A percentile compares a stretch with the other conserved stretches of the same genome.
Evolutionary conservation across 2,113 vertebrate genomes (phyloP).

Genomic region (Pteruthius melanotis): DNA sequence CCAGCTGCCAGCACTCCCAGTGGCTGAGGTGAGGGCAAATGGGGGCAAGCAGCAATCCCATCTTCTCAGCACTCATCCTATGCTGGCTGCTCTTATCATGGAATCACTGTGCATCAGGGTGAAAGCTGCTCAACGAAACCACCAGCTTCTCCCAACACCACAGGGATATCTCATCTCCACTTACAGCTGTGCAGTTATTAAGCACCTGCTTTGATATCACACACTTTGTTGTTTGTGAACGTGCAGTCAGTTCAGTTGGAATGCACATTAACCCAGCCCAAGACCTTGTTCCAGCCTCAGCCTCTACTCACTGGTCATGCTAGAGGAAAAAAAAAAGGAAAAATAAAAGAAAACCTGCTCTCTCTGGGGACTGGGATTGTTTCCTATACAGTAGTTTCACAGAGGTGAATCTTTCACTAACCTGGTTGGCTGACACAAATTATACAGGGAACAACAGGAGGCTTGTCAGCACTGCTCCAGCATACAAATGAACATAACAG

Average conservation of each 20-base stretch:
- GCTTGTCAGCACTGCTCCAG: conserved; percentile 13
- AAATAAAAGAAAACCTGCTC: background rate
- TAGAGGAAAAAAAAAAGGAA: too few relatives aligned
- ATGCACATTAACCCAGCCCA: background rate
- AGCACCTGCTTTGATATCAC: background rate
- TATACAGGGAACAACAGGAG: conserved; percentile 29
- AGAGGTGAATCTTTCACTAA: conserved; percentile 24
- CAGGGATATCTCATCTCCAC: background rate
- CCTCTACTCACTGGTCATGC: background rate
- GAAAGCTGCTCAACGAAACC: background rate
- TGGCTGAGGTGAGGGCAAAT: background rate
- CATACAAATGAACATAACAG: conserved; percentile 37
- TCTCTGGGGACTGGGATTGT: background rate
- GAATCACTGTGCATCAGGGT: background rate
- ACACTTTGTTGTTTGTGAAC: background rate
- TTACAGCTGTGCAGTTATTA: background rate
- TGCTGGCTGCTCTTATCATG: background rate
- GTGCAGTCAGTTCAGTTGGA: background rate
- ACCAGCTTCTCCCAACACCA: background rate
- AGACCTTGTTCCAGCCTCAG: background rate
- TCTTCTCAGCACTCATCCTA: background rate
- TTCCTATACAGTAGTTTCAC: background rate
- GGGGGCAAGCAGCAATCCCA: accelerated
- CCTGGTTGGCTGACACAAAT: conserved; percentile 38
- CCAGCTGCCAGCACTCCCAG: accelerated